Percentiles rank a stretch among this genome's conserved stretches.
phyloP scores from a whole-genome alignment of 2,888 invertebrate species.

The Elysia crispata region DNA sequence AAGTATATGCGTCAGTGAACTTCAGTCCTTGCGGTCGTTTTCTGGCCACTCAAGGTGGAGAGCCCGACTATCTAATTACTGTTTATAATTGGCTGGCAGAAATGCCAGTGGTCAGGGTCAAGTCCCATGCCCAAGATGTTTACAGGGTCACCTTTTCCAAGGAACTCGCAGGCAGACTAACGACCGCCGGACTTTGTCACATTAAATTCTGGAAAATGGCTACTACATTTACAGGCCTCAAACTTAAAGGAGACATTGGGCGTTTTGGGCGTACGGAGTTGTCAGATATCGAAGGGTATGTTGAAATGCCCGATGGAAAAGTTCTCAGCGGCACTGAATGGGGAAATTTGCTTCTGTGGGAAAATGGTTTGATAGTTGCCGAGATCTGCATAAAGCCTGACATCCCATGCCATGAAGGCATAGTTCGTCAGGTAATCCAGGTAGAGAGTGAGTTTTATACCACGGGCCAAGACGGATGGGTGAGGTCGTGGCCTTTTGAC shows the following conservation, averaged over 20 bases:
- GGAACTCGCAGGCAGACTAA: conserved; percentile 43
- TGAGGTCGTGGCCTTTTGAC: conserved; percentile 46
- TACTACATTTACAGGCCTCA: conserved; percentile 51
- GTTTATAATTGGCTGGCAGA: conserved; percentile 51
- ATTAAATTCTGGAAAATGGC: conserved; percentile 54
- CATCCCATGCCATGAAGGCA: conserved; percentile 47
- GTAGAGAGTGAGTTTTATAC: conserved; percentile 50
- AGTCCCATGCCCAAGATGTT: conserved; percentile 48
- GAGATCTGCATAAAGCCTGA: conserved; percentile 39
- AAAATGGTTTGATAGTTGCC: conserved; percentile 48
- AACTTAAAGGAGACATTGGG: conserved; percentile 49
- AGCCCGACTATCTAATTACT: conserved; percentile 48
- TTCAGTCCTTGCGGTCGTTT: conserved; percentile 43
- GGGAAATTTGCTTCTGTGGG: conserved; percentile 52
- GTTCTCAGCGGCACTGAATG: conserved; percentile 51
- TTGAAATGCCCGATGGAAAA: conserved; percentile 50
- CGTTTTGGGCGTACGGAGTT: conserved; percentile 45
- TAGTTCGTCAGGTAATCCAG: conserved; percentile 43
- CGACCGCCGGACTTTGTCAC: conserved; percentile 47
- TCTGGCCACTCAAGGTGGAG: conserved; percentile 49
- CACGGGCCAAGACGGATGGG: conserved; percentile 49
- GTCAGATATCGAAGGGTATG: conserved; percentile 48
- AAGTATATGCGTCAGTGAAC: conserved; percentile 43
- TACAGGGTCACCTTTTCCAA: conserved; percentile 43
- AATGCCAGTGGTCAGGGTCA: conserved; percentile 45